Percentiles rank a stretch among this genome's conserved stretches.
phyloP scores from a whole-genome alignment of 1,140 invertebrate genomes.

The Dolichoris vasculosae region DNA sequence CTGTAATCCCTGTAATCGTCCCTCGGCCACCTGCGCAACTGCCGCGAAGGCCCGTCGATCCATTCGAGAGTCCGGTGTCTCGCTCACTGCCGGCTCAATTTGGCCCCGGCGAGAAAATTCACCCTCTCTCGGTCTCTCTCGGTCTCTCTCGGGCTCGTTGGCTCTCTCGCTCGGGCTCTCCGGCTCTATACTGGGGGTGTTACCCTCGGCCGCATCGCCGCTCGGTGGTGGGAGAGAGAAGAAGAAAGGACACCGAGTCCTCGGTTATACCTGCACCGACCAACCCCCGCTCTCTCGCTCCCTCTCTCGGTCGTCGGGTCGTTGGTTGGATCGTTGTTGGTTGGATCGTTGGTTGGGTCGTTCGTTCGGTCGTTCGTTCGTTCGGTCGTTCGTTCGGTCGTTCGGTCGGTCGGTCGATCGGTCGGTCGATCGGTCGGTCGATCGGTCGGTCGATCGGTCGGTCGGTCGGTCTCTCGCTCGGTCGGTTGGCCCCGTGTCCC shows the following conservation, averaged over 20 bases:
- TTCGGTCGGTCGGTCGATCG: too few species aligned
- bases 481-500: not conserved
- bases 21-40: constrained; percentile 37
- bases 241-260: not conserved
- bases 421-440: too few species aligned
- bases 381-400: too few species aligned
- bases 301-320: not conserved
- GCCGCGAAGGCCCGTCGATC: constrained; percentile 4
- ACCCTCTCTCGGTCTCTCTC: constrained; percentile 53
- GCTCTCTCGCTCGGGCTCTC: constrained; percentile 52
- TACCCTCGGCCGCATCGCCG: constrained; percentile 37
- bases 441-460: too few species aligned
- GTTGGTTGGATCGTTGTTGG: too few species aligned
- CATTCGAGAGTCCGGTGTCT: constrained; percentile 42
- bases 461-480: too few species aligned
- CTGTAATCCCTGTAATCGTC: not conserved
- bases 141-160: constrained; percentile 47
- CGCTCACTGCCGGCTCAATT: constrained; percentile 45
- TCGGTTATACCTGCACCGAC: constrained; percentile 11
- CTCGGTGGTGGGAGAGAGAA: constrained; percentile 21
- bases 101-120: constrained; percentile 40
- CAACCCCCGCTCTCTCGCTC: not conserved
- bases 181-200: constrained; percentile 32
- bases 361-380: too few species aligned
- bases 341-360: too few species aligned